Evolutionary conservation across 2,888 invertebrate species (phyloP), one percentile per base, ranked within the genome.

Genomic region (Parnassius glacialis): DNA sequence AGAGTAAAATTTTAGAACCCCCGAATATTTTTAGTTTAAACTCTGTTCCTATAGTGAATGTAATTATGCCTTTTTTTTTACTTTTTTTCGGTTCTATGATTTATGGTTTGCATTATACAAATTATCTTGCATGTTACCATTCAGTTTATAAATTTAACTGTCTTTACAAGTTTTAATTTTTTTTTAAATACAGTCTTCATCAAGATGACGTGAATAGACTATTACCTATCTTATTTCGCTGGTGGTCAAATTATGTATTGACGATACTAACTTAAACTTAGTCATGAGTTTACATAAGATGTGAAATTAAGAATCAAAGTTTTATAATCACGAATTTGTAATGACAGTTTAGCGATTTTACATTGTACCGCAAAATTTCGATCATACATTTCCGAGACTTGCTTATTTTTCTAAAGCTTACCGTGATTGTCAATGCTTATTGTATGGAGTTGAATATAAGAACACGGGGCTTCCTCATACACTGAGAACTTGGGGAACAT

Each of bases 51-150:
- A 62, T 52, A 53, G 62, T 61, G 13, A 48, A 57, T 64, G 56
- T 66, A 2, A 59, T 63, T 48, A 57, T 61, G 67, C 58, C 59
- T 62, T 62, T 57, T 57, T 59, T 56, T 41, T 62, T 64, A 67
- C 55, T 73, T 69, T 74, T 78, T 75, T 76, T 75, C 67, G 76
- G 74, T 83, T 84, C 78, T 81, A 78, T 75, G 80, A 74, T 74
- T 76, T 68, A 62, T 69, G 68, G 68, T 68, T 70, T 67, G 61
- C 63, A 72, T 67, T 79, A 80, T 83, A 82, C 75, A 66, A 52
- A 54, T 45, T 65, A 34, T 34, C 74, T 68, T 70, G 78, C 78
- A 80, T 79, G 76, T 73, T 34, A 34, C 34, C 68, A 66, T 70
- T 71, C 69, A 69, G 34, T 44, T 67, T 66, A 67, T 70, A 65